These are phyloP conservation scores for Gryllus bimaculatus DNA, from an alignment of 1,140 invertebrate species.

Conservation along the genomic window DNA sequence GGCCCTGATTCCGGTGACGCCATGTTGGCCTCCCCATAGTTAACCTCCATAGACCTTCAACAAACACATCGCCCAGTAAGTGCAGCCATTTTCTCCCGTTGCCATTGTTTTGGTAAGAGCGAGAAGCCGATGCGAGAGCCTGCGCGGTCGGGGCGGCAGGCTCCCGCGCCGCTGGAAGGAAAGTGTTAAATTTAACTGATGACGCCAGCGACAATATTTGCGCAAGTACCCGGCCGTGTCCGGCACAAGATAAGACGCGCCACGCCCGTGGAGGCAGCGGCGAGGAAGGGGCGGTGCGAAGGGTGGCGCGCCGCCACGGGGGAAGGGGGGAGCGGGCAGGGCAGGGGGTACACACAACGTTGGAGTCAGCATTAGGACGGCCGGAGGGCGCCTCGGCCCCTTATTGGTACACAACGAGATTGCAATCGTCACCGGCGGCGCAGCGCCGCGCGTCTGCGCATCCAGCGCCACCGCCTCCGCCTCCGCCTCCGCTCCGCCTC, in stretches of 20 bases:
- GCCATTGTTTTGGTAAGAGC: slow-evolving; percentile 3
- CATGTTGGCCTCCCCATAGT: neutral
- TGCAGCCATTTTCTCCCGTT: neutral
- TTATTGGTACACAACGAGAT: neutral
- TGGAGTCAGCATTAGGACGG: neutral
- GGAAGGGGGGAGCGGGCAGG: neutral
- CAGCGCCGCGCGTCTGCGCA: too few species aligned
- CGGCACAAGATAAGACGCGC: neutral
- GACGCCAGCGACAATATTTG: slow-evolving; percentile 3
- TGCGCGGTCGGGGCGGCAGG: too few species aligned
- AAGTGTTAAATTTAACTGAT: slow-evolving; percentile 6
- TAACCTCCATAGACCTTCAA: neutral
- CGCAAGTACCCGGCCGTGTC: neutral
- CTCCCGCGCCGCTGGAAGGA: neutral
- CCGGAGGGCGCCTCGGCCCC: neutral
- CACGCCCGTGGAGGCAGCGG: neutral
- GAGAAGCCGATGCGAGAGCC: too few species aligned
- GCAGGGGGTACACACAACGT: neutral
- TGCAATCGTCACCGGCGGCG: neutral
- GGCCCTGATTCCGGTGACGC: neutral
- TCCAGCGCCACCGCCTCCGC: too few species aligned
- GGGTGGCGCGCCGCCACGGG: too few species aligned
- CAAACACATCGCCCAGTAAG: neutral
- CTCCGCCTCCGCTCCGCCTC: too few species aligned
- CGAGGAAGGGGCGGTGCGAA: neutral